Conservation (phyloP, 2,888 invertebrate genomes). For the Ochropleura leucogaster region DNA sequence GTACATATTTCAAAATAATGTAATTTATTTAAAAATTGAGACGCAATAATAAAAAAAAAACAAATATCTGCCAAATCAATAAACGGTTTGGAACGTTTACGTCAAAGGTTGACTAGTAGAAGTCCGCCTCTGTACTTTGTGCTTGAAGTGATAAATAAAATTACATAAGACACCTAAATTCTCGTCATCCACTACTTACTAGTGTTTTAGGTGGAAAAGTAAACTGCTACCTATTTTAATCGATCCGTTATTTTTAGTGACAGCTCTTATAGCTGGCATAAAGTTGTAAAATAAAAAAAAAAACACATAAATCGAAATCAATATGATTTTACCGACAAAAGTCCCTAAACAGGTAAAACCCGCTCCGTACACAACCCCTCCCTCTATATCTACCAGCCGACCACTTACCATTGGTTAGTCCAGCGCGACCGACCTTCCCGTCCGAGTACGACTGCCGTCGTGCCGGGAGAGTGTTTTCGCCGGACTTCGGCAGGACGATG, state of each 20-base stretch:
- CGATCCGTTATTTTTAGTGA: not conserved
- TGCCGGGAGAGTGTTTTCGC: conserved; percentile 92
- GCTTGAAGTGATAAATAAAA: no score
- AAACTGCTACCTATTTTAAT: not conserved
- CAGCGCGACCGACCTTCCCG: conserved; percentile 76
- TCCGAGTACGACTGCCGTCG: conserved; percentile 91
- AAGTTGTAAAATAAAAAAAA: not conserved
- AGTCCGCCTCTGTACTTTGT: no score
- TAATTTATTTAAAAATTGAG: no score
- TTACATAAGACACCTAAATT: not conserved
- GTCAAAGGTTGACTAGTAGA: no score
- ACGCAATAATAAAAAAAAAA: no score
- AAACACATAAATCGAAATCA: not conserved
- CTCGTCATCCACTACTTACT: not conserved
- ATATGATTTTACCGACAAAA: not conserved
- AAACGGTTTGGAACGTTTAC: no score
- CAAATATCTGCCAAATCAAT: not conserved
- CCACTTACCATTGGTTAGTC: conserved; percentile 83
- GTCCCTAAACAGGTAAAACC: conserved; percentile 1
- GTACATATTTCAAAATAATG: no score
- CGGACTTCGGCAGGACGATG: conserved; percentile 93
- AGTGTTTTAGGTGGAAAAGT: not conserved
- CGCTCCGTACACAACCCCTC: conserved; percentile 22
- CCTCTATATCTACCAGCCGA: not conserved
- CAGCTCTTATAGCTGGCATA: not conserved